Conservation (phyloP, 1,140 invertebrate genomes). For the Adelges cooleyi region DNA sequence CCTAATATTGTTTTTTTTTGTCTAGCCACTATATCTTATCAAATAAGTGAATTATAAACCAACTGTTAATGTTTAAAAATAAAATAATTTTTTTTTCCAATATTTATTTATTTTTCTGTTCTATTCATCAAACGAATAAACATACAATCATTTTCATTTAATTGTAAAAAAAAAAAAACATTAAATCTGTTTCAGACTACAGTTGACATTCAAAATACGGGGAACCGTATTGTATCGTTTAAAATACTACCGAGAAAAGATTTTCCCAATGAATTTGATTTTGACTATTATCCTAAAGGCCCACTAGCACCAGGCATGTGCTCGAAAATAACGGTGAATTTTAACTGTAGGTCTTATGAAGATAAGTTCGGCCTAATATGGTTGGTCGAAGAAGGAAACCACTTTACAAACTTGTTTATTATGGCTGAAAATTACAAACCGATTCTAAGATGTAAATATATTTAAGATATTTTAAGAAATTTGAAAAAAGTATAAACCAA, state of each 20-base stretch:
- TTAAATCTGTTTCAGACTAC: neutral
- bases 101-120: too few relatives aligned
- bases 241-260: neutral
- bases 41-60: too few relatives aligned
- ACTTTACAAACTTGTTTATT: neutral
- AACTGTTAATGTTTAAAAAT: too few relatives aligned
- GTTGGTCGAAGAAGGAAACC: neutral
- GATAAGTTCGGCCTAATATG: neutral
- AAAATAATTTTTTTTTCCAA: too few relatives aligned
- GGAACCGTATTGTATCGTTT: neutral
- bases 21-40: too few relatives aligned
- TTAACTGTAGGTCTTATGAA: neutral
- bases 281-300: neutral
- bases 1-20: too few relatives aligned
- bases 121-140: too few relatives aligned
- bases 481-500: too few relatives aligned
- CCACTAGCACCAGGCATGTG: slow-evolving; percentile 1
- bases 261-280: neutral
- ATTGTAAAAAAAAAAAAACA: too few relatives aligned
- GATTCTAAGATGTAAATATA: neutral
- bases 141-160: too few relatives aligned
- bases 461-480: too few relatives aligned
- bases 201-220: neutral
- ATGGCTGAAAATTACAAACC: neutral
- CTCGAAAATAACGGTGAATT: neutral